Evolutionary conservation across 2,888 invertebrate genomes (phyloP), one percentile per base, ranked within the genome.

Genomic region (Halictus quadricinctus): DNA sequence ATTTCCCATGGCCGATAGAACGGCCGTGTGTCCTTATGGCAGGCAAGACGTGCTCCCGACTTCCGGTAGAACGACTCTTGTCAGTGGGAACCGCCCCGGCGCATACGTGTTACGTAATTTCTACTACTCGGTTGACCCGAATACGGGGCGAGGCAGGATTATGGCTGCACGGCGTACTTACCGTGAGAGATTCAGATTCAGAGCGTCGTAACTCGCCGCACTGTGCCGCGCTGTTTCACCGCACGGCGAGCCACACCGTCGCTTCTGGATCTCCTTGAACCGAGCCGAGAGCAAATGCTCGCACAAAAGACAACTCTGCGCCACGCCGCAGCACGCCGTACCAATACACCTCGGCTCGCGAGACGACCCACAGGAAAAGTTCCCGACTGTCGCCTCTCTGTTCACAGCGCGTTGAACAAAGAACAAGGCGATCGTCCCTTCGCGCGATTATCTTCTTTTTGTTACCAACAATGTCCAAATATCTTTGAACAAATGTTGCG

Each of bases 131-230:
- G 91, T 91, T 94, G 94, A 94, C 93, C 94, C 93, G 93, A 94
- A 94, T 94, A 92, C 93, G 89, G 89, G 90, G 90, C 91, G 91
- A 89, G 92, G 88, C 88, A 84, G 83, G 87, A 84, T 86, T 80
- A 83, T 89, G 84, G 88, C 58, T 58, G 58, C n/a, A 58, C 88
- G 83, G 88, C 89, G 79, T 85, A 86, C 82, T 90, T 91, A 94
- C 93, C 94, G 94, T 94, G 94, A 94, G 94, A 89, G 89, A 89
- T 89, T 93, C 91, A 91, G 92, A 94, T 93, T 91, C 93, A 93
- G 92, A 93, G 89, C 93, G 92, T 92, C 92, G 93, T 93, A 93
- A 92, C 92, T 93, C 91, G 91, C 89, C 89, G 90, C 89, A 84
- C 87, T 41, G 66, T 10, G 64, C 29, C 1, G 64, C 2, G 60